These are phyloP conservation scores for Acanthurus tractus DNA, from an alignment of 2,797 vertebrate species.

Conservation along the genomic window DNA sequence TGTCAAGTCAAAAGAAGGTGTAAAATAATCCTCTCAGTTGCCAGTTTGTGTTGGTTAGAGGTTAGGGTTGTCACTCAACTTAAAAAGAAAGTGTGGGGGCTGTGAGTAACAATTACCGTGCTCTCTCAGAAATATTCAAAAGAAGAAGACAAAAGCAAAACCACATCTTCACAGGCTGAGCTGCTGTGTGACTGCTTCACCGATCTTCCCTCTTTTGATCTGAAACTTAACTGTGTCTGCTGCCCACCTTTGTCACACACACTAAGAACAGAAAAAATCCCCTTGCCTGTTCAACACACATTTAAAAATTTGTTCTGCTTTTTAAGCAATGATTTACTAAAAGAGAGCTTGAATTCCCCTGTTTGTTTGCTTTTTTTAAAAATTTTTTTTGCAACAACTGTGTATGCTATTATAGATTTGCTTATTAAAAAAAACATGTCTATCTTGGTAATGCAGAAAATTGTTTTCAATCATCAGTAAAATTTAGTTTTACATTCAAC, in stretches of 20 bases:
- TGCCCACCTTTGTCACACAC: constrained; percentile 15
- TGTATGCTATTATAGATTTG: not conserved
- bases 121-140: not conserved
- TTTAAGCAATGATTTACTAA: not conserved
- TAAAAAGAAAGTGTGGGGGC: not conserved
- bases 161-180: not conserved
- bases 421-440: not conserved
- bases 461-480: not conserved
- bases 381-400: too few relatives aligned
- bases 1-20: not conserved
- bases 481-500: not conserved
- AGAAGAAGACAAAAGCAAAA: constrained; percentile 20
- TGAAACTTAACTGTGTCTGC: not conserved
- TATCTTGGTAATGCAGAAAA: not conserved
- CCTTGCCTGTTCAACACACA: not conserved
- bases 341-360: not conserved
- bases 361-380: too few relatives aligned
- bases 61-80: not conserved
- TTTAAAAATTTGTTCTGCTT: not conserved
- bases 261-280: not conserved
- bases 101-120: not conserved
- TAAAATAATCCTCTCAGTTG: not conserved
- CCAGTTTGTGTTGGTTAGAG: too few relatives aligned
- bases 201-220: constrained; percentile 52
- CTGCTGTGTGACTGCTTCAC: not conserved